These are phyloP conservation scores for Noctuana brunneofusca DNA, from an alignment of 2,888 invertebrate genomes.

Conservation along the genomic window DNA sequence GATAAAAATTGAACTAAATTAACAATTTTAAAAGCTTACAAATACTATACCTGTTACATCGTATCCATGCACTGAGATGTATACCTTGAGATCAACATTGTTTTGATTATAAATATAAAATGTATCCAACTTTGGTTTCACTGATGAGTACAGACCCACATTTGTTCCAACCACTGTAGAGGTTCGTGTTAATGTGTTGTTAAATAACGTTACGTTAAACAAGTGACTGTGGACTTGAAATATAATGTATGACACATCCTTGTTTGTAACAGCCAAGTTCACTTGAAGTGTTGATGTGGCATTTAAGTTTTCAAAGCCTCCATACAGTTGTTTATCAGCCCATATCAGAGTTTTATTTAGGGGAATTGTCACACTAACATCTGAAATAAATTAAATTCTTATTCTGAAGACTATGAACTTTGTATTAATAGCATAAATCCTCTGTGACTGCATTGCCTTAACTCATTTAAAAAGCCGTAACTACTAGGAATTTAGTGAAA, in stretches of 20 bases:
- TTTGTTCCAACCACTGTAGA: conserved; percentile 82
- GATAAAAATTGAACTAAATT: too few relatives aligned
- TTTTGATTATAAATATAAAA: conserved; percentile 75
- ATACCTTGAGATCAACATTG: conserved; percentile 54
- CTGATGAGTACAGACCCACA: conserved; percentile 78
- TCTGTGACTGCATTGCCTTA: too few relatives aligned
- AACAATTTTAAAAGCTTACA: background rate
- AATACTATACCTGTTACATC: conserved; percentile 63
- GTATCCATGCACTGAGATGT: conserved; percentile 82
- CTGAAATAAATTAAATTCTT: conserved; percentile 51
- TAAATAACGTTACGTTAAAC: conserved; percentile 82
- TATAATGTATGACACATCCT: conserved; percentile 79
- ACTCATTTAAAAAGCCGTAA: too few relatives aligned
- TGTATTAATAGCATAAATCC: too few relatives aligned
- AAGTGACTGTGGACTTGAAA: conserved; percentile 86
- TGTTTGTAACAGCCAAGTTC: conserved; percentile 67
- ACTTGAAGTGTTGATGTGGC: conserved; percentile 57
- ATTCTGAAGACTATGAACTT: too few relatives aligned
- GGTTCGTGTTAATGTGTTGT: conserved; percentile 50
- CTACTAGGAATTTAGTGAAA: too few relatives aligned
- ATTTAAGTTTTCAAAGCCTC: conserved; percentile 52
- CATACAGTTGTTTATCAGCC: conserved; percentile 59
- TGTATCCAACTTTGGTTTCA: conserved; percentile 49
- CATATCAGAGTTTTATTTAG: conserved; percentile 54
- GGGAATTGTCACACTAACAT: conserved; percentile 54